Evolutionary conservation across 2,888 invertebrate species (phyloP), one percentile per base, ranked within the genome.

Genomic region (Nemurella pictetii): DNA sequence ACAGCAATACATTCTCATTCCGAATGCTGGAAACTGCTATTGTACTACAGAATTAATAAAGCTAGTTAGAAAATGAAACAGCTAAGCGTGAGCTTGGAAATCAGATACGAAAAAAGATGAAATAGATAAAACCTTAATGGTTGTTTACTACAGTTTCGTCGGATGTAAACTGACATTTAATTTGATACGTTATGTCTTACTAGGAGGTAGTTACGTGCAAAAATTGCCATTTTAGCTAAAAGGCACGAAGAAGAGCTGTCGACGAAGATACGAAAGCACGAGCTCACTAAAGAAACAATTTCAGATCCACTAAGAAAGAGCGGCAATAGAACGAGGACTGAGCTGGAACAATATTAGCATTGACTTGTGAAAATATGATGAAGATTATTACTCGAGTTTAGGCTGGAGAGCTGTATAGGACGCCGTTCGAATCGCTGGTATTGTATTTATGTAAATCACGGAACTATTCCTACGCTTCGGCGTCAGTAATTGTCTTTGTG

Each of bases 371-470:
- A 82, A 82, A 72, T 72, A 82, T 72, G 36, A 55, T 20, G 55
- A 72, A 28, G 55, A 82, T 82, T 55, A 82, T 82, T 26, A 78
- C 29, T 82, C 72, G 27, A 26, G 82, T 55, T 7, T 3, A 82
- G 29, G 29, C 36, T 12, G 26, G n/a, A 36, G n/a, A 36, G 72
- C 82, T 15, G 20, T 80, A 20, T n/a, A n/a, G 20, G 55, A 55
- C 20, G 55, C 20, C 20, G 20, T 2, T 55, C 55, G 55, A 55
- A 55, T 55, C 15, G 55, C 55, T 55, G 20, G 15, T n/a, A 27
- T n/a, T 30, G 30, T 30, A 78, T 78, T 78, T 55, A 82, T 82
- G 82, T 55, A 82, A 82, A 82, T 82, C 82, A 82, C 15, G 82
- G 82, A 28, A 82, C 82, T 55, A 36, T 55, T 35, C 72, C 82